Evolutionary conservation across 2,113 vertebrate genomes (phyloP).

Genomic region (Gadus chalcogrammus): DNA sequence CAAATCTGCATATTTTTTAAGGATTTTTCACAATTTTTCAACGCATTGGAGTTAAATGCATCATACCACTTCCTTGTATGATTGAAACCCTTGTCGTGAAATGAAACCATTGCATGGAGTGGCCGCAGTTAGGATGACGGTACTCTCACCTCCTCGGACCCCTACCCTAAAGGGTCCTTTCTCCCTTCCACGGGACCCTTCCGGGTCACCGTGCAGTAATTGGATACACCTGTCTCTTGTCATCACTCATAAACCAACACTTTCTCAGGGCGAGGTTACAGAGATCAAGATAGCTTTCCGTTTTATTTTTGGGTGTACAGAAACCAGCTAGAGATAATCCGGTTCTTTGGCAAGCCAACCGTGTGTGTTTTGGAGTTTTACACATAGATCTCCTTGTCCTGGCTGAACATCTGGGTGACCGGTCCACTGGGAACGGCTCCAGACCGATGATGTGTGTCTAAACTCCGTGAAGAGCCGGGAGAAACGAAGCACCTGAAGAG

Average conservation of each 20-base stretch:
- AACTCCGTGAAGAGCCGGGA: conserved; percentile 4
- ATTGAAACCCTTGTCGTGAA: too few relatives aligned
- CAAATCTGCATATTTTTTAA: too few relatives aligned
- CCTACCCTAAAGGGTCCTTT: conserved; percentile 55
- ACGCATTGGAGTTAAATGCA: too few relatives aligned
- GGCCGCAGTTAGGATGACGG: neutral
- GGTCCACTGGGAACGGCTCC: conserved; percentile 42
- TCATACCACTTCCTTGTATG: too few relatives aligned
- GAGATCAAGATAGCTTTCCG: conserved; percentile 60
- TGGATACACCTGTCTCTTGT: conserved; percentile 82
- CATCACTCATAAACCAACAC: conserved; percentile 73
- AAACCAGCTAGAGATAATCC: conserved; percentile 69
- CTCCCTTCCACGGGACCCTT: conserved; percentile 49
- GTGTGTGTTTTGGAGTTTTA: conserved; percentile 65
- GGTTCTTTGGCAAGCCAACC: conserved; percentile 61
- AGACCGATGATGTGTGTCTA: conserved; percentile 33
- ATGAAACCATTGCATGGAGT: too few relatives aligned
- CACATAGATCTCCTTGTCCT: conserved; percentile 54
- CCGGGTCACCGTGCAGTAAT: conserved; percentile 70
- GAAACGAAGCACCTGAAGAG: neutral
- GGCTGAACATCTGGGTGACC: conserved; percentile 42
- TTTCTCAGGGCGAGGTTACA: conserved; percentile 67
- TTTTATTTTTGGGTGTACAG: conserved; percentile 34
- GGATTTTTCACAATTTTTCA: too few relatives aligned
- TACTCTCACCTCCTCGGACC: conserved; percentile 31